Evolutionary conservation across 1,140 invertebrate genomes (phyloP).

Genomic region (Melanaphis sacchari): DNA sequence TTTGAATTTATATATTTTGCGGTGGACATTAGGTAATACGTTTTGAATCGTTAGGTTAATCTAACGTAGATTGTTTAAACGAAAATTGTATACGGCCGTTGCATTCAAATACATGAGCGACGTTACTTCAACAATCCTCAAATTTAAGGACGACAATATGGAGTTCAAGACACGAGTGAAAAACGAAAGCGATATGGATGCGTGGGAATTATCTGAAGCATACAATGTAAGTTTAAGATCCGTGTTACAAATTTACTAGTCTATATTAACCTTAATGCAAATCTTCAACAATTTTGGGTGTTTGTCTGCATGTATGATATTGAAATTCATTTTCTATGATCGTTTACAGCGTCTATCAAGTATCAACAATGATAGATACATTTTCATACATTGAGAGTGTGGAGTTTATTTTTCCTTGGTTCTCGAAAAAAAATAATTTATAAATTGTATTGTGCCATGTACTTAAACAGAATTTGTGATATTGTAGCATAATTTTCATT

Average conservation of each 20-base stretch:
- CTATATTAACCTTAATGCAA: neutral
- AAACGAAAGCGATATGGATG: slow-evolving; percentile 70
- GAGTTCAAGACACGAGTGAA: slow-evolving; percentile 48
- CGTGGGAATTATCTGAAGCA: slow-evolving; percentile 85
- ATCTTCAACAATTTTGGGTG: neutral
- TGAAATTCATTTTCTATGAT: neutral
- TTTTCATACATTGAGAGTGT: too few species aligned
- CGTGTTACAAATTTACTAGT: neutral
- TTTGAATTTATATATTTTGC: too few species aligned
- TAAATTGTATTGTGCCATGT: too few species aligned
- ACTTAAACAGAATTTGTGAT: too few species aligned
- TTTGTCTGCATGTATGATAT: neutral
- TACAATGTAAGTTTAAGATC: slow-evolving; percentile 67
- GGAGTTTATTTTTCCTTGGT: too few species aligned
- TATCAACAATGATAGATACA: too few species aligned
- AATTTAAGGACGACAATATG: neutral
- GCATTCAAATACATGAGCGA: neutral
- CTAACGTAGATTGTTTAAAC: too few species aligned
- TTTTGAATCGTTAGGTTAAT: too few species aligned
- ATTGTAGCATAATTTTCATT: too few species aligned
- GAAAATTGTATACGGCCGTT: neutral
- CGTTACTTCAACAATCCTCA: neutral
- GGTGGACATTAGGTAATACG: too few species aligned
- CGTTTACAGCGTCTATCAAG: neutral
- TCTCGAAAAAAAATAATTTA: too few species aligned